phyloP scores from a whole-genome alignment of 23 tunicate genomes.

The Trididemnum clinides region DNA sequence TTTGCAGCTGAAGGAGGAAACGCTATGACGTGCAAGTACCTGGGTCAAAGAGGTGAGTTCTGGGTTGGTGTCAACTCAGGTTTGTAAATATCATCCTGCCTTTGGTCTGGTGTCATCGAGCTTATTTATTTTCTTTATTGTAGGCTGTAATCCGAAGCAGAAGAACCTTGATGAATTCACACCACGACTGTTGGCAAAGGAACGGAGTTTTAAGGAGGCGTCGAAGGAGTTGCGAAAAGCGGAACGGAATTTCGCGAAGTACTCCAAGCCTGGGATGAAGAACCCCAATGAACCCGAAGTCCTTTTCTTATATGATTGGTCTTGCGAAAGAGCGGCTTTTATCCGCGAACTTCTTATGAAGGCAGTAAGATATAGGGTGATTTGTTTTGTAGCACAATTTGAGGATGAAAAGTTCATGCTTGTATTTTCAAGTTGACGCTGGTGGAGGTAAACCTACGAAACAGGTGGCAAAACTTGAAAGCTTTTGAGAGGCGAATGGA shows the following conservation, averaged over 20 bases:
- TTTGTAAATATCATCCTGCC: too few species aligned
- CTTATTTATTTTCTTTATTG: neutral
- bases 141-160: conserved; percentile 84
- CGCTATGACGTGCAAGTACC: conserved; percentile 77
- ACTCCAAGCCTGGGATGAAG: conserved; percentile 93
- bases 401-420: too few species aligned
- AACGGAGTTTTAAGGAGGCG: conserved; percentile 79
- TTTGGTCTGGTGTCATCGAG: neutral
- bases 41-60: conserved; percentile 87
- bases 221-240: conserved; percentile 78
- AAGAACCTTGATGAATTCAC: conserved; percentile 88
- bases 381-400: too few species aligned
- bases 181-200: conserved; percentile 88
- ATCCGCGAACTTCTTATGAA: conserved; percentile 61
- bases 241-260: conserved; percentile 61
- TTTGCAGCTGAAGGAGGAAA: conserved; percentile 83
- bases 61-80: too few species aligned
- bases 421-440: too few species aligned
- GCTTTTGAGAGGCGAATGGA: too few species aligned
- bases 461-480: too few species aligned
- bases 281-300: conserved; percentile 84
- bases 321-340: conserved; percentile 50
- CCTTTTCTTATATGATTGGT: conserved; percentile 74
- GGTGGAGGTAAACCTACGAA: too few species aligned
- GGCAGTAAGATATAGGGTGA: too few species aligned